phyloP scores from a whole-genome alignment of 2,888 invertebrate species.

The Blera fallax region DNA sequence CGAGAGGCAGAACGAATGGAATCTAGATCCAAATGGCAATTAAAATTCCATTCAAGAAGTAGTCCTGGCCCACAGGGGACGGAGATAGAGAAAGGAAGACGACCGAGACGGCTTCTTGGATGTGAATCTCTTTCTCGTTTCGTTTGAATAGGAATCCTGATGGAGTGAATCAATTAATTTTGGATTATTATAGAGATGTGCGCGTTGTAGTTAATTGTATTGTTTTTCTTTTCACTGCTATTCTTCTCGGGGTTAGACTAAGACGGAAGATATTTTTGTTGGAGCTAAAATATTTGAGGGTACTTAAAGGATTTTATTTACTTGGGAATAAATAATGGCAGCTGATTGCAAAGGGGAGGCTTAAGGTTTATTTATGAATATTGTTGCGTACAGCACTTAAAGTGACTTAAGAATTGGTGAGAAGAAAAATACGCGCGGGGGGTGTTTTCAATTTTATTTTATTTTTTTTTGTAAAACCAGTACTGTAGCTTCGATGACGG shows the following conservation, averaged over 20 bases:
- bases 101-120: constrained; percentile 6
- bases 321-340: constrained; percentile 39
- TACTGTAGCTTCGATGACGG: too few relatives aligned
- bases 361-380: constrained; percentile 30
- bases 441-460: not conserved
- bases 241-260: not conserved
- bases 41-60: constrained; percentile 53
- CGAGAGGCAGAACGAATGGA: not conserved
- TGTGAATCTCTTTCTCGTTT: constrained; percentile 31
- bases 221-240: constrained; percentile 27
- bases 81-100: not conserved
- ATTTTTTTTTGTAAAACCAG: not conserved
- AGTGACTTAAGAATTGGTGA: not conserved
- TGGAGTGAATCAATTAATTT: constrained; percentile 71
- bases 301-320: constrained; percentile 49
- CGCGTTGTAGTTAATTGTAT: constrained; percentile 52
- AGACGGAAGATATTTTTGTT: not conserved
- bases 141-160: constrained; percentile 56
- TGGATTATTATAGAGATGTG: constrained; percentile 59
- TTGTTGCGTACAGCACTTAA: not conserved
- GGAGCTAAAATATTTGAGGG: not conserved
- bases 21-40: constrained; percentile 54
- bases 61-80: not conserved
- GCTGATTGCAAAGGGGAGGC: constrained; percentile 29
- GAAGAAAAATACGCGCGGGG: not conserved